Base-by-base conservation (phyloP, 2,113 vertebrate genomes). In the Apodemus sylvaticus region DNA sequence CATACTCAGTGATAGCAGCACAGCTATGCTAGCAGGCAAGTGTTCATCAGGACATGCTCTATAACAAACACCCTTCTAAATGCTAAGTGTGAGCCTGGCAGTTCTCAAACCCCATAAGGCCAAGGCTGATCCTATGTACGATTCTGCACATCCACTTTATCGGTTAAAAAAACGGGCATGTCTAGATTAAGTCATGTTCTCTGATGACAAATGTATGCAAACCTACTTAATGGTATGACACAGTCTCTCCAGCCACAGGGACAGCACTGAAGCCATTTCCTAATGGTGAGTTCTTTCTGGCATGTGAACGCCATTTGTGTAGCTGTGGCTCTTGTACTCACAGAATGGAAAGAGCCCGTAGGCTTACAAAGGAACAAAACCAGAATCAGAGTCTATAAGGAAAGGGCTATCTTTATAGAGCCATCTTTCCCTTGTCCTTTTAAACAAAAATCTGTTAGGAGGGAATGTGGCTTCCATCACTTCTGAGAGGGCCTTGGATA, bases 301-400 rank as follows among this genome's bases (percentile, higher is more conserved):
- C 58, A 24, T 22, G 6, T 62, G 71, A 95, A 90, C 94, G 73
- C 64, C 89, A 24, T 94, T 92, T 88, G 39, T 78, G 45, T 53
- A 42, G 53, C 68, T 19, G 36, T 22, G 19, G 31, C 34, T 81
- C 39, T 42, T 94, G 36, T 79, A 31, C 34, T 89, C 77, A 81
- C 26, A 51, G 94, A 88, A 81, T n/a, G 81, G 74, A 81, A 96
- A 94, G 64, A 74, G 64, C 74, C 73, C 60, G 29, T 55, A 55
- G 89, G 89, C 82, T 94, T 55, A 81, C 71, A 76, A 17, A 71
- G 93, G 77, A 94, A 93, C 36, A 83, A 39, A 66, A 78, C 51
- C 51, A 66, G 76, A 91, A n/a, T 62, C 60, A 62, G 58, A 60
- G 92, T 55, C 14, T 17, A 66, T 20, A 81, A 48, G 85, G 45